Percentiles rank a stretch among this genome's conserved stretches.
Conservation (phyloP, 2,113 vertebrate species). For the Barnardius zonarius region DNA sequence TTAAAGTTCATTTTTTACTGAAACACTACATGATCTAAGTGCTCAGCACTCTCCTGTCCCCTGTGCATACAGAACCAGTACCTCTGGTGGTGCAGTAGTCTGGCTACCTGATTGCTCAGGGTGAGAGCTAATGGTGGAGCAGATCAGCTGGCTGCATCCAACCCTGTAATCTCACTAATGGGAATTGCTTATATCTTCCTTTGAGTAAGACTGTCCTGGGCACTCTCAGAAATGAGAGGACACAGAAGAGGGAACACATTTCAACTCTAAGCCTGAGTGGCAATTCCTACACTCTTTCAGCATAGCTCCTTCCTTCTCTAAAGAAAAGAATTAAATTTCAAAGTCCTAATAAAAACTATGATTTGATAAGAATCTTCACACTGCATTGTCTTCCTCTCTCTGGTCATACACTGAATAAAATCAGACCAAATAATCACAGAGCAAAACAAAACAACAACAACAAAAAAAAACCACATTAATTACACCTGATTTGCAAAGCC, state of each 20-base stretch:
- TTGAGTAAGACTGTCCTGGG: neutral
- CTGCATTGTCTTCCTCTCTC: neutral
- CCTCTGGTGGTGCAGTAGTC: neutral
- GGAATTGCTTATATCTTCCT: neutral
- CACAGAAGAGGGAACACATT: neutral
- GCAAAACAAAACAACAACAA: neutral
- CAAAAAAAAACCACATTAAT: neutral
- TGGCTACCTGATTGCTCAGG: neutral
- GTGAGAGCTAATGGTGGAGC: neutral
- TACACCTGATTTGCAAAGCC: neutral
- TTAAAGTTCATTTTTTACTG: neutral
- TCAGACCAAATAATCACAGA: neutral
- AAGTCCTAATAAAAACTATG: neutral
- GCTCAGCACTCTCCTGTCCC: neutral
- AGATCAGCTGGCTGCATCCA: neutral
- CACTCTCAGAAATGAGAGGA: neutral
- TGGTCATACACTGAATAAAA: neutral
- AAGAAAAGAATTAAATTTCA: neutral
- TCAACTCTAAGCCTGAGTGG: neutral
- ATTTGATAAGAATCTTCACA: neutral
- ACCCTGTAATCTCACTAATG: neutral
- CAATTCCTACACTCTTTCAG: neutral
- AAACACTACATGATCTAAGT: neutral
- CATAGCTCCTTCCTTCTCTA: neutral
- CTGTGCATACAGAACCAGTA: fast-evolving